Base-by-base conservation (phyloP, 2,888 invertebrate species). In the Diaphora mendica region DNA sequence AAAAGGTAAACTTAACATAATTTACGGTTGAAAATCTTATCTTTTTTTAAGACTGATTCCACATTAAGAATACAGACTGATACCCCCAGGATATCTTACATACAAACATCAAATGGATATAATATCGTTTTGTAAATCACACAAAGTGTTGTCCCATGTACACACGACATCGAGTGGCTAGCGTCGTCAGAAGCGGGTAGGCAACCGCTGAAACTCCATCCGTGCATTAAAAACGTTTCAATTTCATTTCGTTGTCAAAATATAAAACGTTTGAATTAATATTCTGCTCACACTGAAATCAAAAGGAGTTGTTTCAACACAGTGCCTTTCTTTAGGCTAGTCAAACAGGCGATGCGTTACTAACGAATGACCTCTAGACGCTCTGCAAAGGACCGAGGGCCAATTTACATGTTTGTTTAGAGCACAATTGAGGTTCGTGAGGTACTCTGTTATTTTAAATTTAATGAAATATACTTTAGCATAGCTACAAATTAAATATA, bases 351-450 rank as follows among this genome's bases (percentile, higher is more conserved):
- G 62, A 70, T 64, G 64, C 33, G 70, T 64, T 35, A 64, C 48
- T 51, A 48, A 44, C 9, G 23, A 44, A 33, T 35, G 70, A 70
- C 70, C 70, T 70, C 64, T n/a, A 70, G 70, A 70, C 64, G 20
- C 7, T 69, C 7, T 13, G 23, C 35, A 59, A 23, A 35, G 64
- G 48, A 17, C 64, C 64, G 17, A 48, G 48, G 64, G 23, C 17
- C 64, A 64, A 35, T 70, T 70, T 51, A 64, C 48, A 70, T 70
- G 35, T 64, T 64, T 51, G 30, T 20, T 70, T 8, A 8, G n/a
- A 7, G n/a, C 48, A 17, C 35, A 64, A 55, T 62, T 48, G 23
- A 8, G 26, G 48, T 64, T 9, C 64, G 33, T 35, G 9, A 3
- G 30, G 23, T 7, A 39, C 11, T n/a, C 42, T 70, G 33, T 62